These are phyloP conservation scores for Nasonia giraulti DNA, from an alignment of 1,140 invertebrate species.

Conservation along the genomic window DNA sequence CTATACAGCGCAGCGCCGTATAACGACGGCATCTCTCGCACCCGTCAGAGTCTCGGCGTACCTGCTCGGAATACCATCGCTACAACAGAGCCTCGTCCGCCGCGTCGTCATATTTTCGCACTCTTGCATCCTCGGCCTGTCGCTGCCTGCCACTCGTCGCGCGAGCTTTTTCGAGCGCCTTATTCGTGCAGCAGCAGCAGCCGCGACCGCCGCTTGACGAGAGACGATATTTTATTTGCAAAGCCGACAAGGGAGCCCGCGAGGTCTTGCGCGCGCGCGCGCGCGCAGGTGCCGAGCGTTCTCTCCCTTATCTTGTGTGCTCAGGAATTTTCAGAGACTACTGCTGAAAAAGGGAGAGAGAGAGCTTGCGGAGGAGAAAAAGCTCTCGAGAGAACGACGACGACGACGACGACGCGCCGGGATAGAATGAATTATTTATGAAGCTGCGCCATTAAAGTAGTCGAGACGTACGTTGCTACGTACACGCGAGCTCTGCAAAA, in stretches of 20 bases:
- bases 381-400: slow-evolving; percentile 15
- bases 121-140: not conserved
- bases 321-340: slow-evolving; percentile 59
- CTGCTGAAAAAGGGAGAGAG: slow-evolving; percentile 27
- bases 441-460: slow-evolving; percentile 42
- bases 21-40: slow-evolving; percentile 43
- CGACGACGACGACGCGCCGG: not conserved
- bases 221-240: slow-evolving; percentile 67
- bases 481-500: not conserved
- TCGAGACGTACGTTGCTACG: not conserved
- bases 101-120: slow-evolving; percentile 62
- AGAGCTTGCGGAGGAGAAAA: slow-evolving; percentile 13
- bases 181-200: not conserved
- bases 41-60: slow-evolving; percentile 58
- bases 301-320: slow-evolving; percentile 63
- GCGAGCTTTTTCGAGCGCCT: slow-evolving; percentile 23
- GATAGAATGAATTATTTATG: slow-evolving; percentile 64
- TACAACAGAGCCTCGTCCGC: not conserved
- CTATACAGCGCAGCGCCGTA: not conserved
- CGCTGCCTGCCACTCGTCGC: not conserved
- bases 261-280: not conserved
- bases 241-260: slow-evolving; percentile 51
- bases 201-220: slow-evolving; percentile 47
- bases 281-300: not conserved
- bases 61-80: slow-evolving; percentile 63